Conservation (phyloP, 2,888 invertebrate genomes). For the Tinea trinotella region DNA sequence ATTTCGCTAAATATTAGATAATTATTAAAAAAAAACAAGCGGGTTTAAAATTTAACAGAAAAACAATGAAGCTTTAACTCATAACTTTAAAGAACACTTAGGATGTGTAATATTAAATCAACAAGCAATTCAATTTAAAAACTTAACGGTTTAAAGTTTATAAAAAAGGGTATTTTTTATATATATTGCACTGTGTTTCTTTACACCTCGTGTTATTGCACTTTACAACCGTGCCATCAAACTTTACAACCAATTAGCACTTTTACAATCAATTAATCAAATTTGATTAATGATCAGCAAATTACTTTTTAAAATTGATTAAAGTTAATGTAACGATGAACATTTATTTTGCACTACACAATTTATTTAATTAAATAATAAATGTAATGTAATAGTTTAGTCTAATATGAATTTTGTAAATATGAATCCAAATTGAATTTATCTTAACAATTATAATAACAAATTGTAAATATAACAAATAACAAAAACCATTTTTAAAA, state of each 20-base stretch:
- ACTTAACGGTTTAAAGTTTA: slow-evolving; percentile 49
- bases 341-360: not conserved
- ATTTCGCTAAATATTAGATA: slow-evolving; percentile 62
- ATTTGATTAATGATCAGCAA: no score
- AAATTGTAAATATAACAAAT: not conserved
- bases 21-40: slow-evolving; percentile 40
- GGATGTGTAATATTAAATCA: slow-evolving; percentile 64
- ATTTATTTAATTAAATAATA: slow-evolving; percentile 33
- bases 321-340: no score
- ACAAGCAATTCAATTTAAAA: slow-evolving; percentile 57
- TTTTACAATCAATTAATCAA: no score
- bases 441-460: not conserved
- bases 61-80: slow-evolving; percentile 53
- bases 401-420: not conserved
- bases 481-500: not conserved
- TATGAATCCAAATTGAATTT: not conserved
- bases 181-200: slow-evolving; percentile 24
- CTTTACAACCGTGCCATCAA: no score
- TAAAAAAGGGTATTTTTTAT: slow-evolving; percentile 14
- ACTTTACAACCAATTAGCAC: no score
- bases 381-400: slow-evolving; percentile 65
- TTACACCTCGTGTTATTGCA: slow-evolving; percentile 24
- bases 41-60: slow-evolving; percentile 38
- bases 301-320: no score
- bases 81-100: slow-evolving; percentile 59